phyloP scores from a whole-genome alignment of 2,888 invertebrate genomes.

The Strigamia transsilvanica region DNA sequence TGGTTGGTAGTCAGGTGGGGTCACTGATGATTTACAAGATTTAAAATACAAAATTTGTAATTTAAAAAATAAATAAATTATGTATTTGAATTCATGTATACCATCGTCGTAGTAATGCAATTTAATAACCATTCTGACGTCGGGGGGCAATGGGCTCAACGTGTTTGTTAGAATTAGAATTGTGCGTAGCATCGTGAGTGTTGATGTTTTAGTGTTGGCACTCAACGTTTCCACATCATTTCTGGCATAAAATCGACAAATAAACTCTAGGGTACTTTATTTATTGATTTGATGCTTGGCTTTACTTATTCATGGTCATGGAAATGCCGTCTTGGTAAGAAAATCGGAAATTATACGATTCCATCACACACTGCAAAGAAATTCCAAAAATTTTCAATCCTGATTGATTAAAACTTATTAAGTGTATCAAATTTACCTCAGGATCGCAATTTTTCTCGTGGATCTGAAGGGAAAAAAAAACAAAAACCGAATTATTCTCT shows the following conservation, averaged over 20 bases:
- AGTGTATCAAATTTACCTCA: conserved; percentile 36
- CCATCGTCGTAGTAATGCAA: conserved; percentile 65
- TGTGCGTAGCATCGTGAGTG: conserved; percentile 63
- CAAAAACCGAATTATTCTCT: not conserved
- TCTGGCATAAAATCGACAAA: not conserved
- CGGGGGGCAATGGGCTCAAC: conserved; percentile 63
- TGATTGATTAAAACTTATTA: not conserved
- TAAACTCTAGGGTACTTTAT: too few relatives aligned
- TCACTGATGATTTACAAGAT: conserved; percentile 60
- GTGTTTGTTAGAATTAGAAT: conserved; percentile 64
- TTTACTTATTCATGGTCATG: conserved; percentile 58
- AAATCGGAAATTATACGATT: conserved; percentile 64
- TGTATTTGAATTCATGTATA: conserved; percentile 12
- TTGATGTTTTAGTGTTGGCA: conserved; percentile 63
- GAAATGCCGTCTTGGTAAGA: conserved; percentile 61
- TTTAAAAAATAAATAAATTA: too few relatives aligned
- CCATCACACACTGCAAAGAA: conserved; percentile 58
- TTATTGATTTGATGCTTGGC: too few relatives aligned
- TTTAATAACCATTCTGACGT: conserved; percentile 65
- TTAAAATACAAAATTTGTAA: not conserved
- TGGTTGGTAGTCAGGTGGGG: conserved; percentile 65
- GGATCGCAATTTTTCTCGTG: conserved; percentile 22
- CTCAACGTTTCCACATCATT: not conserved
- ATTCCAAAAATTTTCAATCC: not conserved
- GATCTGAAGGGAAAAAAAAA: conserved; percentile 38